Conservation (phyloP, 2,797 vertebrate genomes). For the Lophura swinhoii region DNA sequence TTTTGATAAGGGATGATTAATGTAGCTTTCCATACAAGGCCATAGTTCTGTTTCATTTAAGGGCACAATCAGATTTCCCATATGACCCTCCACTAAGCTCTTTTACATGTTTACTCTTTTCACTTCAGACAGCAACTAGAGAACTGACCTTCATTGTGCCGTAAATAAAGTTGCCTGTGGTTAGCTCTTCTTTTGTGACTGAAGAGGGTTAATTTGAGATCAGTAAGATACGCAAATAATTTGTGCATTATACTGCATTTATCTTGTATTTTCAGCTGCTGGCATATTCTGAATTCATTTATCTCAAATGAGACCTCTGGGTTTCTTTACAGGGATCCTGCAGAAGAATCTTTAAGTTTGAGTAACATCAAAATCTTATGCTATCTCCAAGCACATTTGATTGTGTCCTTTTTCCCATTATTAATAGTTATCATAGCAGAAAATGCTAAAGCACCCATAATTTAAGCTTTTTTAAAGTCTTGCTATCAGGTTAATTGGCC, state of each 20-base stretch:
- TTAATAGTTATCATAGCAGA: background rate
- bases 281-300: background rate
- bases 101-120: background rate
- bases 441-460: background rate
- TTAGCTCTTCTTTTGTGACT: background rate
- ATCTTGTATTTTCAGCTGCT: background rate
- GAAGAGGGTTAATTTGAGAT: background rate
- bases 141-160: background rate
- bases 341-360: background rate
- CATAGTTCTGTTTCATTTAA: background rate
- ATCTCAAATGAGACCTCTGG: background rate
- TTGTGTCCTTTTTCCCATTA: background rate
- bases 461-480: background rate
- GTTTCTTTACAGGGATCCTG: background rate
- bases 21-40: background rate
- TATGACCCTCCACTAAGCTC: background rate
- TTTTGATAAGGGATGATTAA: slow-evolving; percentile 22
- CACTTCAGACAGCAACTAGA: background rate
- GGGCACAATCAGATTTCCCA: background rate
- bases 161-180: background rate
- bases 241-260: background rate
- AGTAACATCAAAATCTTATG: background rate
- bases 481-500: background rate
- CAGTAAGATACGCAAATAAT: background rate
- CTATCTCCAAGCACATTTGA: background rate